phyloP scores from a whole-genome alignment of 2,113 vertebrate species.

The Tichodroma muraria region DNA sequence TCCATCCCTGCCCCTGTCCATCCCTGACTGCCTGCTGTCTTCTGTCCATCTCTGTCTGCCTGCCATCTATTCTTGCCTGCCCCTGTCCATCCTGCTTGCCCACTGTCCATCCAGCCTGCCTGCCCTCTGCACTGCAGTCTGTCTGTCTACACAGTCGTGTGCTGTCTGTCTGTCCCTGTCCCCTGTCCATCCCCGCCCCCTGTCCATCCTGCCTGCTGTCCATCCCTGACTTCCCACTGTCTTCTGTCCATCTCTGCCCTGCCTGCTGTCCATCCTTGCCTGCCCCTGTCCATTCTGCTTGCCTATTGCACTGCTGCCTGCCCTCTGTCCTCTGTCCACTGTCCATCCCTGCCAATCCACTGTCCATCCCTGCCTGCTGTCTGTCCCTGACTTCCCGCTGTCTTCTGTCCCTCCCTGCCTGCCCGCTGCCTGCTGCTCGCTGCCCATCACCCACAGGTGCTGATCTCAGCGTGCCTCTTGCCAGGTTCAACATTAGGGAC shows the following conservation, averaged over 20 bases:
- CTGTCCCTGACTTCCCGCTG: neutral
- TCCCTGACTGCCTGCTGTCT: neutral
- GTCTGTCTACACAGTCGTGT: too few species aligned
- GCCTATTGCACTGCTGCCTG: neutral
- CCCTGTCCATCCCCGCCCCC: neutral
- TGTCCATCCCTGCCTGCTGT: neutral
- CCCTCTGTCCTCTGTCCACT: neutral
- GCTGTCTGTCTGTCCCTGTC: too few species aligned
- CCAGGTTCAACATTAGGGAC: neutral
- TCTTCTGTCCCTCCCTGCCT: neutral
- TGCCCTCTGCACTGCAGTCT: too few species aligned
- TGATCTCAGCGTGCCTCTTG: neutral
- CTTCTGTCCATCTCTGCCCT: neutral
- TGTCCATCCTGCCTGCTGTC: neutral
- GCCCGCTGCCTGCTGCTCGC: rapidly evolving
- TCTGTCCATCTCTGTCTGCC: too few species aligned
- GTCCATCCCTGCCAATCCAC: too few species aligned
- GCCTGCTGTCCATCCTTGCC: too few species aligned
- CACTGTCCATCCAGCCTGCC: too few species aligned
- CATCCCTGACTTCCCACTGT: neutral
- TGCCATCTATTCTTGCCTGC: neutral
- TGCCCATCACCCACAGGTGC: rapidly evolving
- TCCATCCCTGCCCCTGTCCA: neutral
- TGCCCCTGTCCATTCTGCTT: neutral
- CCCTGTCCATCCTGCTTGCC: too few species aligned